These are phyloP conservation scores for Labeo calbasu DNA, from an alignment of 2,797 vertebrate species.

Conservation along the genomic window DNA sequence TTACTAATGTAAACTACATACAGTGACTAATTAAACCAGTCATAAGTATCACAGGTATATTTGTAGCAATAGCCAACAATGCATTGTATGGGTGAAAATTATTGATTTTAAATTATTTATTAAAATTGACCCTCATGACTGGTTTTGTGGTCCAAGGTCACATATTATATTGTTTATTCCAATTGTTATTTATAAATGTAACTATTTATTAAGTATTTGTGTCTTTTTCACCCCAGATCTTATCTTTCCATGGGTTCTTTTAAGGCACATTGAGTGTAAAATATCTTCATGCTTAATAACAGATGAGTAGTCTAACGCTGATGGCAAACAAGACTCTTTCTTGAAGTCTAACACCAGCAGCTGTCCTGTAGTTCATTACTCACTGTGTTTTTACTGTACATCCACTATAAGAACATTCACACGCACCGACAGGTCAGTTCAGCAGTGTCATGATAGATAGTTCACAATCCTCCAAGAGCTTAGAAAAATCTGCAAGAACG, in stretches of 20 bases:
- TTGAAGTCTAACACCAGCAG: not conserved
- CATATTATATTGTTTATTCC: not conserved
- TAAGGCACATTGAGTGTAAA: not conserved
- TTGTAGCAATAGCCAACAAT: no score
- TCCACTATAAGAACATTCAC: slow-evolving; percentile 8
- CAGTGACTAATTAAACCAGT: no score
- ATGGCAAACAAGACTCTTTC: not conserved
- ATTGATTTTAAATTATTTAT: no score
- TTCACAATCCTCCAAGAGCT: not conserved
- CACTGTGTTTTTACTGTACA: not conserved
- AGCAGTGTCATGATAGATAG: not conserved
- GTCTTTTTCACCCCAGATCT: not conserved
- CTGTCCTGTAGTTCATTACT: slow-evolving; percentile 8
- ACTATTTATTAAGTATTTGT: not conserved
- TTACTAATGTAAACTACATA: no score
- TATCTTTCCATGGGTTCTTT: not conserved
- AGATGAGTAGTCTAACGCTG: not conserved
- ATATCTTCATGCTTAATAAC: not conserved
- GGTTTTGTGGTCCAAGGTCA: not conserved
- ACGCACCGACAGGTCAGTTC: slow-evolving; percentile 1
- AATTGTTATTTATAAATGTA: not conserved
- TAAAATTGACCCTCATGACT: no score
- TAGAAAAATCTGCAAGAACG: not conserved
- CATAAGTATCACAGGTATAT: no score
- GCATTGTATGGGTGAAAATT: no score